Conservation (phyloP, 1,140 invertebrate species). For the Papilio helenus region DNA sequence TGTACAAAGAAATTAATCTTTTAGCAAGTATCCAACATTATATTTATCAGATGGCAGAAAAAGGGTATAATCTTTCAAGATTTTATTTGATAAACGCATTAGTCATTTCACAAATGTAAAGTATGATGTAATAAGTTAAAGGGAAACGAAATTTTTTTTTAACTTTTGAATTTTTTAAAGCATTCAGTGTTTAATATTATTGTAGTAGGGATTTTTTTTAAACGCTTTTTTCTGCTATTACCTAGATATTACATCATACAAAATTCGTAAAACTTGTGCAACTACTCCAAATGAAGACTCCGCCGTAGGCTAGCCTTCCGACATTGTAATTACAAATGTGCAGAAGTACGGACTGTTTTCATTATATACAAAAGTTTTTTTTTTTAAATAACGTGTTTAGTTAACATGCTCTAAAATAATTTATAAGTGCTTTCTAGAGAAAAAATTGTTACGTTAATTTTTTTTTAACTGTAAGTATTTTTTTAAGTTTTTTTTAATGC, state of each 20-base stretch:
- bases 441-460: background rate
- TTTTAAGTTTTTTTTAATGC: background rate
- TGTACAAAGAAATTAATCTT: background rate
- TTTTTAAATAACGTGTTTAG: background rate
- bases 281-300: background rate
- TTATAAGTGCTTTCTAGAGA: too few relatives aligned
- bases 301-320: background rate
- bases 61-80: too few relatives aligned
- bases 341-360: background rate
- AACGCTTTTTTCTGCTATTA: background rate
- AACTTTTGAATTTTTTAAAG: background rate
- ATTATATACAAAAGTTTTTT: background rate
- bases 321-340: background rate
- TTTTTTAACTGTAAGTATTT: background rate
- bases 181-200: background rate
- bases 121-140: background rate
- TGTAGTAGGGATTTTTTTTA: background rate
- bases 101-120: background rate
- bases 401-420: too few relatives aligned
- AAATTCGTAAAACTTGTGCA: slow-evolving; percentile 15
- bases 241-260: background rate
- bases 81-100: background rate
- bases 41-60: background rate
- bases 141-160: background rate
- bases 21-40: background rate